Base-by-base conservation (phyloP, 2,888 invertebrate species). In the Biston stratarius region DNA sequence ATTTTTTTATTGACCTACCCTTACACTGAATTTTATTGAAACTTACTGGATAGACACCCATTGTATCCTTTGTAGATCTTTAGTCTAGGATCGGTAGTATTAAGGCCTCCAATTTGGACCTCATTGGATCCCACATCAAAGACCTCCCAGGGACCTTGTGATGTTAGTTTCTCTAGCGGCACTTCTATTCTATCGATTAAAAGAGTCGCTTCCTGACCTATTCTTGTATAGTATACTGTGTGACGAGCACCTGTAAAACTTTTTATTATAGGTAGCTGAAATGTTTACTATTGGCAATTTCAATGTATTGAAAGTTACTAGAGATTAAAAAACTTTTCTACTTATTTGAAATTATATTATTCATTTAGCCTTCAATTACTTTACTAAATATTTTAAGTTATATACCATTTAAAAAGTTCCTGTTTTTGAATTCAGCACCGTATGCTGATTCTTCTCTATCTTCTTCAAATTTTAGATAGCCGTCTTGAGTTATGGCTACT, bases 41-140 rank as follows among this genome's bases (percentile, higher is more conserved):
- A 95, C 96, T 95, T 90, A 98, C 98, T 98, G 72, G 98, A 98
- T 71, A 98, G 94, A 86, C 98, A 98, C 64, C 98, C 98, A 80
- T 97, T 97, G 87, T 98, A 98, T 75, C 97, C 97, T 82, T 97
- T 97, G 83, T 97, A 98, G 67, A 96, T 96, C 69, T 96, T 96
- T 77, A 98, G 96, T 73, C 97, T 94, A 5, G 97, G 96, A 84
- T 98, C 97, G 6, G 96, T 96, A 6, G 97, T 97, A 79, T 97
- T 97, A 14, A 98, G 95, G 34, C 98, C 98, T 11, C 98, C 98
- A 61, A 98, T 96, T 86, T 97, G 97, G 10, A 98, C 97, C 79
- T 97, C 97, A 83, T 97, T 97, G 14, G 96, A 95, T 9, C 97
- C 96, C 53, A 95, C 88, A 74, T 95, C 96, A 6, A 95, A 91